Conservation (phyloP, 2,113 vertebrate genomes). For the Anas platyrhynchos region DNA sequence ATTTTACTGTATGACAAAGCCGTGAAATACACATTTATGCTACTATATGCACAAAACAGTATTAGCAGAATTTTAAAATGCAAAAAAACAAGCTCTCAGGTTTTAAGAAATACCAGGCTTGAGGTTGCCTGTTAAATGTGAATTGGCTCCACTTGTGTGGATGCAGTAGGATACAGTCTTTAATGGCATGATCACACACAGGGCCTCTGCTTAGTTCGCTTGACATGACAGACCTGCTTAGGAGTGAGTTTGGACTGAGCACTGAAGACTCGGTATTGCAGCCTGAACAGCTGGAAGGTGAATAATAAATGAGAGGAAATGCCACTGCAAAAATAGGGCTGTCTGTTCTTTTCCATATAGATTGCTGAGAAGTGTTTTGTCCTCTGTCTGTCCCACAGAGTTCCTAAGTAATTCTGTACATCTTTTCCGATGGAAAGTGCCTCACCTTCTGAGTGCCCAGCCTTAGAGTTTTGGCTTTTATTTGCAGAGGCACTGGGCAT, state of each 20-base stretch:
- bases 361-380: not conserved
- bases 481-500: not conserved
- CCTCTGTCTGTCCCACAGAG: not conserved
- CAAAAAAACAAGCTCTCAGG: not conserved
- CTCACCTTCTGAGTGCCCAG: not conserved
- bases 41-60: not conserved
- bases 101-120: not conserved
- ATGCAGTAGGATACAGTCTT: too few species aligned
- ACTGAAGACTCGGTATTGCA: not conserved
- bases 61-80: not conserved
- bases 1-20: not conserved
- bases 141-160: not conserved
- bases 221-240: not conserved
- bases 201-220: not conserved
- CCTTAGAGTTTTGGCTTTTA: not conserved
- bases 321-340: not conserved
- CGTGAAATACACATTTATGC: not conserved
- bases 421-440: not conserved
- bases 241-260: not conserved
- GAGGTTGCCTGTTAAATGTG: not conserved
- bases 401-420: not conserved
- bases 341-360: not conserved
- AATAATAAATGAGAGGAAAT: not conserved
- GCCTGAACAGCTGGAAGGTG: not conserved
- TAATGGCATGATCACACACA: fast-evolving